Evolutionary conservation across 2,113 vertebrate species (phyloP).

Genomic region (Motacilla tschutschensis): DNA sequence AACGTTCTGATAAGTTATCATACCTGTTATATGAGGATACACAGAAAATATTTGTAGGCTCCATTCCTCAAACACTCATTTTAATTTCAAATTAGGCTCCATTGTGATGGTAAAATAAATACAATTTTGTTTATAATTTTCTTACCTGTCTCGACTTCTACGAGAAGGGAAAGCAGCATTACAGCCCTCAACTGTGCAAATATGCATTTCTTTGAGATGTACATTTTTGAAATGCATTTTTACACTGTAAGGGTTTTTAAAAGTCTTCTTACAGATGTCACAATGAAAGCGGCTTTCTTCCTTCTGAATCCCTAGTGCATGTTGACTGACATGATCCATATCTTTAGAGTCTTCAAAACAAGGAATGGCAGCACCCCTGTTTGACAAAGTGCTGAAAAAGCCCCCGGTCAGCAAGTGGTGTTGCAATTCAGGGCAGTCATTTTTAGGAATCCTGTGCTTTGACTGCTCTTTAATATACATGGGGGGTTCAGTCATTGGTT

Average conservation of each 20-base stretch:
- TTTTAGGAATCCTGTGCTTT: slow-evolving; percentile 66
- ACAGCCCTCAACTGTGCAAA: slow-evolving; percentile 90
- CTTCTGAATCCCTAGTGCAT: slow-evolving; percentile 60
- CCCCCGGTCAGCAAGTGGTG: slow-evolving; percentile 74
- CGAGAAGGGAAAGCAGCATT: slow-evolving; percentile 90
- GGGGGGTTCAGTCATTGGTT: slow-evolving; percentile 49
- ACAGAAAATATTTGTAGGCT: slow-evolving; percentile 43
- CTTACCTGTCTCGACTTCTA: slow-evolving; percentile 96
- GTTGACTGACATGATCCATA: slow-evolving; percentile 64
- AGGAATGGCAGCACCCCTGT: slow-evolving; percentile 65
- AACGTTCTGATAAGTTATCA: slow-evolving; percentile 37
- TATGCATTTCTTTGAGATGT: slow-evolving; percentile 89
- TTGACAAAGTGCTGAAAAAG: slow-evolving; percentile 64
- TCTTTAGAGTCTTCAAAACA: slow-evolving; percentile 72
- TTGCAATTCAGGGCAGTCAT: slow-evolving; percentile 73
- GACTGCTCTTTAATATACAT: slow-evolving; percentile 64
- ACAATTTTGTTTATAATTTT: slow-evolving; percentile 18
- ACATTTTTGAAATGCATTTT: slow-evolving; percentile 93
- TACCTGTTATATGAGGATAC: slow-evolving; percentile 27
- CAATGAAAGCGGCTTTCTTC: slow-evolving; percentile 84
- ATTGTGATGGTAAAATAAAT: slow-evolving; percentile 55
- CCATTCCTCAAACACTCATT: slow-evolving; percentile 48
- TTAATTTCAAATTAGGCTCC: slow-evolving; percentile 55
- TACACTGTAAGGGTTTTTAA: slow-evolving; percentile 91
- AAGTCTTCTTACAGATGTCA: slow-evolving; percentile 91